Conservation (phyloP, 2,113 vertebrate species). For the Mandrillus leucophaeus region DNA sequence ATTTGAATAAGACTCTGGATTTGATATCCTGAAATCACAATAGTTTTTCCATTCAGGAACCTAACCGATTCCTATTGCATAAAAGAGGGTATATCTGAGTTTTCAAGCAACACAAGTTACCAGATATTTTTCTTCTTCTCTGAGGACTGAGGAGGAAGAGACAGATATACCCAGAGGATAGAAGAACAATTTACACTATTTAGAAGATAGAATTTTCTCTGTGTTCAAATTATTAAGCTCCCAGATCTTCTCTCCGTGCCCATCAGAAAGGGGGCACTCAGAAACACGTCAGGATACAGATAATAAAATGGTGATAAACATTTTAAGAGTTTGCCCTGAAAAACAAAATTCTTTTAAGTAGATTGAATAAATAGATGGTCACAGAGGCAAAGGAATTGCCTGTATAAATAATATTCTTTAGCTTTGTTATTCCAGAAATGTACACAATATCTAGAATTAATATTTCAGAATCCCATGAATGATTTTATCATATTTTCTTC, state of each 20-base stretch:
- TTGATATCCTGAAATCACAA: not conserved
- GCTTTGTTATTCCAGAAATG: not conserved
- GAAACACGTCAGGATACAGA: not conserved
- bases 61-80: not conserved
- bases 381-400: not conserved
- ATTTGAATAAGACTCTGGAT: not conserved
- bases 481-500: not conserved
- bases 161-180: not conserved
- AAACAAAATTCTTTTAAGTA: not conserved
- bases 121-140: not conserved
- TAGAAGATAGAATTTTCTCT: not conserved
- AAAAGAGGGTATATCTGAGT: not conserved
- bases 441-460: not conserved
- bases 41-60: not conserved
- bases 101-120: not conserved
- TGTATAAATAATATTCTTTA: not conserved
- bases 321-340: not conserved
- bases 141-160: conserved; percentile 20
- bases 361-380: not conserved
- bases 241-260: not conserved
- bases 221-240: conserved; percentile 53
- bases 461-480: not conserved
- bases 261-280: not conserved
- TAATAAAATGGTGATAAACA: not conserved
- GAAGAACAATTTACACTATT: conserved; percentile 35